These are phyloP conservation scores for Brachypteracias leptosomus DNA, from an alignment of 2,113 vertebrate species.

Conservation along the genomic window DNA sequence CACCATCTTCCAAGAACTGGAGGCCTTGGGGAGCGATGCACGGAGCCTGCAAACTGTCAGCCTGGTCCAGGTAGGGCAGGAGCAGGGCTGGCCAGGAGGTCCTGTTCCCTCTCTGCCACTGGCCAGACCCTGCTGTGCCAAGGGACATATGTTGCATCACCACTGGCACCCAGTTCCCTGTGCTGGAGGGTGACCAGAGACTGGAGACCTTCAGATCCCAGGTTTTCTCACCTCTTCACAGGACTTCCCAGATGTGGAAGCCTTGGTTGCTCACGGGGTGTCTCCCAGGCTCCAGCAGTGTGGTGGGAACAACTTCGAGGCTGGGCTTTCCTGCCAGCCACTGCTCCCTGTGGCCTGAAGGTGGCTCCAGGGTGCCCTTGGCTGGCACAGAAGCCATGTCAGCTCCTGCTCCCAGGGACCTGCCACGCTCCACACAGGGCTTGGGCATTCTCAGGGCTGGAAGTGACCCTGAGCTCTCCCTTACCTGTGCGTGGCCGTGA, in stretches of 20 bases:
- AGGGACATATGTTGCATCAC: not conserved
- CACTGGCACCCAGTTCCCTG: not conserved
- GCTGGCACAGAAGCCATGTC: not conserved
- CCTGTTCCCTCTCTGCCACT: not conserved
- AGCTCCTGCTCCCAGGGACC: not conserved
- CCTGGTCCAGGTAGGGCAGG: constrained; percentile 73
- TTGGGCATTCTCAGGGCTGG: not conserved
- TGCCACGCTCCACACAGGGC: not conserved
- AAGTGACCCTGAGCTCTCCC: not conserved
- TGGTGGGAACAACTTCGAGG: not conserved
- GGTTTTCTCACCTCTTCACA: not conserved
- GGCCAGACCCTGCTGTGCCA: not conserved
- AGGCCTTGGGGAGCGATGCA: not conserved
- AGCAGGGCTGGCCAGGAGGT: not conserved
- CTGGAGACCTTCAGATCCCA: not conserved
- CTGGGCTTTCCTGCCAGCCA: not conserved
- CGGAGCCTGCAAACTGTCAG: constrained; percentile 70
- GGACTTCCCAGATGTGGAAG: not conserved
- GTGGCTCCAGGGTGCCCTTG: not conserved
- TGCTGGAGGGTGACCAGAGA: not conserved
- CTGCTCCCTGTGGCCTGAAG: not conserved
- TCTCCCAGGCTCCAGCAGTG: not conserved
- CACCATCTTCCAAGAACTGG: constrained; percentile 59
- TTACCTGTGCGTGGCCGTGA: not conserved
- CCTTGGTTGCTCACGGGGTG: not conserved